Conservation (phyloP, 2,888 invertebrate genomes). For the Corythucha ciliata region DNA sequence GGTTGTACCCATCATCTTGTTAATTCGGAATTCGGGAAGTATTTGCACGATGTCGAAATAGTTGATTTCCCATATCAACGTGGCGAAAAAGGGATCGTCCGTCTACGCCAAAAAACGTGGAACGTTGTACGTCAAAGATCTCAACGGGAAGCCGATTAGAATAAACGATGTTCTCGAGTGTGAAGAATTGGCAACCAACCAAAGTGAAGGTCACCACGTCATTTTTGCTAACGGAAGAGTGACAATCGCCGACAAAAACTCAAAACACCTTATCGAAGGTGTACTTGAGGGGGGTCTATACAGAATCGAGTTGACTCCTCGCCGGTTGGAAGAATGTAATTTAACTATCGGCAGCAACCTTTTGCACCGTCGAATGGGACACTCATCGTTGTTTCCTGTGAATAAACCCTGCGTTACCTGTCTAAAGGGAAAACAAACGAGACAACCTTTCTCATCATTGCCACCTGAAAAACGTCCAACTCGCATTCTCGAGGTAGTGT, state of each 20-base stretch:
- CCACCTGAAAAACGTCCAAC: neutral
- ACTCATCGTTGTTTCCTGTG: neutral
- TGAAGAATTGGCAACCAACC: neutral
- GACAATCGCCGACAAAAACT: neutral
- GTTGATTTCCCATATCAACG: constrained; percentile 2
- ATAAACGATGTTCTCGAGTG: neutral
- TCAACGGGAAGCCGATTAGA: neutral
- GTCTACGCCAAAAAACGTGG: constrained; percentile 1
- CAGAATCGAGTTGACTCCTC: too few relatives aligned
- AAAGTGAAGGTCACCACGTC: neutral
- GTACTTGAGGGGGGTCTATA: too few relatives aligned
- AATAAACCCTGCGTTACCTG: constrained; percentile 1
- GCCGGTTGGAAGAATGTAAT: too few relatives aligned
- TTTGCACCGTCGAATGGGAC: constrained; percentile 6
- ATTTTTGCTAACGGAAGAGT: neutral
- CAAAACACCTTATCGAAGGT: too few relatives aligned
- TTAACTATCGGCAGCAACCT: neutral
- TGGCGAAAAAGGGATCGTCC: constrained; percentile 3
- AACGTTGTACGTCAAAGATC: neutral
- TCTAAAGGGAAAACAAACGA: constrained; percentile 7
- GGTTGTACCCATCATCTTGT: constrained; percentile 1
- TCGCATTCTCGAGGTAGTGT: neutral
- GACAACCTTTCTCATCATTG: neutral
- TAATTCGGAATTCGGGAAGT: neutral
- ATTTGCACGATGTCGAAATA: neutral